Evolutionary conservation across 1,140 invertebrate species (phyloP).

Genomic region (Parasteatoda tepidariorum): DNA sequence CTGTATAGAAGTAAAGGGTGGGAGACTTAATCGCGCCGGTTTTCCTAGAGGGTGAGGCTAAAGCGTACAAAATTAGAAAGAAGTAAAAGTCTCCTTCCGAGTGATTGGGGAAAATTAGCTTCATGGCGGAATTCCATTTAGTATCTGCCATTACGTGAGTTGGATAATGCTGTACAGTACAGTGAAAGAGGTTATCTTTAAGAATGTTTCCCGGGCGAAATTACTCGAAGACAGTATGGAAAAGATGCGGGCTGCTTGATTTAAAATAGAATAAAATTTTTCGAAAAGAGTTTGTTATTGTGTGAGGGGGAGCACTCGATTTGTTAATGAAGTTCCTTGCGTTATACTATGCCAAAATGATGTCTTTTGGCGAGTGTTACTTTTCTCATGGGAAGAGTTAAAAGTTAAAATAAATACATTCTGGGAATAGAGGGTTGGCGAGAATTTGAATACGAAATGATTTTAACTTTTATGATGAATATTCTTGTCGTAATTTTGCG

Average conservation of each 20-base stretch:
- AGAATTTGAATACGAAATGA: background rate
- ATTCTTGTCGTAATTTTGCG: background rate
- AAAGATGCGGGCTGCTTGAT: background rate
- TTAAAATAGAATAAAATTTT: slow-evolving; percentile 2
- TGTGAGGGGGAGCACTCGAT: background rate
- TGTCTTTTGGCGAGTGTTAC: background rate
- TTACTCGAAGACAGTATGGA: background rate
- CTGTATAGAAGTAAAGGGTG: background rate
- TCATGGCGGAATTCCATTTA: slow-evolving; percentile 26
- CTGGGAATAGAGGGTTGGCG: background rate
- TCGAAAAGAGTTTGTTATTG: background rate
- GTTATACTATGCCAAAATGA: background rate
- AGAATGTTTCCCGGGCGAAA: background rate
- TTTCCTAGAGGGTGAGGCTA: background rate
- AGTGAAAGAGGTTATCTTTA: background rate
- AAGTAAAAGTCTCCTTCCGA: slow-evolving; percentile 32
- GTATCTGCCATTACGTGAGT: background rate
- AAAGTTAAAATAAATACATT: background rate
- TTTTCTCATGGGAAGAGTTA: background rate
- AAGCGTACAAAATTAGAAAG: slow-evolving; percentile 1
- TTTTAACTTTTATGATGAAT: background rate
- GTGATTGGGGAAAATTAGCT: slow-evolving; percentile 34
- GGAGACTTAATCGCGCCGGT: slow-evolving; percentile 13
- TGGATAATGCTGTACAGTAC: background rate
- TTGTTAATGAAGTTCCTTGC: slow-evolving; percentile 16